Percentiles rank a stretch among this genome's conserved stretches.
These are phyloP conservation scores for Gambusia holbrooki DNA, from an alignment of 2,113 vertebrate species.

Conservation along the genomic window DNA sequence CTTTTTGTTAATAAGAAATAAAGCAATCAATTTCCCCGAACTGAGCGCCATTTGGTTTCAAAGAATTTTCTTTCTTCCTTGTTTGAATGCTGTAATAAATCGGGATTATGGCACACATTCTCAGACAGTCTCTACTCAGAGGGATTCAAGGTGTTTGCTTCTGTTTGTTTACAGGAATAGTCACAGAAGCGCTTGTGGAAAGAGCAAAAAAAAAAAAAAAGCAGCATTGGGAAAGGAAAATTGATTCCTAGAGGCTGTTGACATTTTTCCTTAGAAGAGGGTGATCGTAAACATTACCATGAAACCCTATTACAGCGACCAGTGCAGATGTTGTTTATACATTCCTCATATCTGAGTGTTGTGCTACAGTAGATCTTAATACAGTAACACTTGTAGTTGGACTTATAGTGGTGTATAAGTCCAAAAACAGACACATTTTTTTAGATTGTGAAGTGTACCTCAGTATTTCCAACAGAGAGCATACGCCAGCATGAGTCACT, in stretches of 20 bases:
- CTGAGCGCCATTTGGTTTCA: background rate
- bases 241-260: background rate
- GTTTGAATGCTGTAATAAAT: background rate
- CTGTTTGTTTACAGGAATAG: background rate
- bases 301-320: constrained; percentile 33
- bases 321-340: constrained; percentile 44
- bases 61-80: background rate
- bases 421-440: background rate
- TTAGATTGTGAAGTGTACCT: background rate
- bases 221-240: background rate
- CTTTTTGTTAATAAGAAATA: background rate
- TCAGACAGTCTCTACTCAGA: background rate
- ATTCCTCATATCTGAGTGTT: constrained; percentile 27
- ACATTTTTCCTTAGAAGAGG: background rate
- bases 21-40: background rate
- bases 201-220: background rate
- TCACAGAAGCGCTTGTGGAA: background rate
- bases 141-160: background rate
- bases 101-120: background rate
- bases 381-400: no score
- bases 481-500: background rate
- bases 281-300: constrained; percentile 19
- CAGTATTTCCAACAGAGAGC: background rate
- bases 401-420: background rate
- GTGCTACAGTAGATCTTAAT: background rate